Conservation (phyloP, 2,797 vertebrate species). For the Arnoldichthys spilopterus region DNA sequence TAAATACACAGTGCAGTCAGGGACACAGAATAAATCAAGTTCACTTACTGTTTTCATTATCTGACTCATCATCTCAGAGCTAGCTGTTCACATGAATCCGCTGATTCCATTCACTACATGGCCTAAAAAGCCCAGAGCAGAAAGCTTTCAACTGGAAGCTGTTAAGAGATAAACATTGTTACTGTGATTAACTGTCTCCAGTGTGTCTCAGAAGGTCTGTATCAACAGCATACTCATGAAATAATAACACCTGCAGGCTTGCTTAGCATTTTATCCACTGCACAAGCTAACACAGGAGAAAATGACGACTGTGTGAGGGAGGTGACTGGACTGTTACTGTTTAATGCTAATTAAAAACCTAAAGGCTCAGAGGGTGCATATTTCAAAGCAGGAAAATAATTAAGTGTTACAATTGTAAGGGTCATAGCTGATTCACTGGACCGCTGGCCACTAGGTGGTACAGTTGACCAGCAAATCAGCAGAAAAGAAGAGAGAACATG, state of each 20-base stretch:
- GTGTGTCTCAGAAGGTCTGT: neutral
- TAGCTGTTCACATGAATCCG: neutral
- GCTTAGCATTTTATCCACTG: neutral
- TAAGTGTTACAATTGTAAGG: neutral
- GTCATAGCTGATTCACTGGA: neutral
- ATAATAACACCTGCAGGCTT: neutral
- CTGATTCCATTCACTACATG: neutral
- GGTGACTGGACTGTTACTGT: neutral
- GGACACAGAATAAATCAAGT: neutral
- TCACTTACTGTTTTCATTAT: neutral
- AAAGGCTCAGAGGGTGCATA: neutral
- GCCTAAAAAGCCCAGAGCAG: neutral
- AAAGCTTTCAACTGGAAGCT: neutral
- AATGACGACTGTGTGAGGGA: neutral
- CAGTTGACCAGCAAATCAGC: neutral
- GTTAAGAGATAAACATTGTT: neutral
- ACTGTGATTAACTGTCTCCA: neutral
- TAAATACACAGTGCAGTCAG: neutral
- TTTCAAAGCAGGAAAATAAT: neutral
- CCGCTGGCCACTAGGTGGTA: constrained; percentile 28
- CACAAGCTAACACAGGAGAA: neutral
- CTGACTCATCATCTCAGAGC: neutral
- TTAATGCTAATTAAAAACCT: neutral
- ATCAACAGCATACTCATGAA: neutral
- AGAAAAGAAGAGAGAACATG: neutral